Conservation (phyloP, 2,797 vertebrate species). For the Tokudaia muenninki region DNA sequence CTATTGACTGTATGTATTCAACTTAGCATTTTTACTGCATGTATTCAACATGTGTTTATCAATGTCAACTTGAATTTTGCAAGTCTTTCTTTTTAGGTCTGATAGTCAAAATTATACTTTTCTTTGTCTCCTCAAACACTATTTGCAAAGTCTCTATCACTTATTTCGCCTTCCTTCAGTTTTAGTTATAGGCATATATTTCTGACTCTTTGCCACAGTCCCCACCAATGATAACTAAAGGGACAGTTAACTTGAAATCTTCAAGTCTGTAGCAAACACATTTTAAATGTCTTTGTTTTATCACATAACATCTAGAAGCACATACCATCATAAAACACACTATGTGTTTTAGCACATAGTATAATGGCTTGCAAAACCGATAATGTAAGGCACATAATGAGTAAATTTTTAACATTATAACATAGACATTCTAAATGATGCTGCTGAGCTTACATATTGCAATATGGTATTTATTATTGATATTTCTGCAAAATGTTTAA, state of each 20-base stretch:
- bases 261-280: neutral
- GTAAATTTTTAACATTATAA: constrained; percentile 48
- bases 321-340: neutral
- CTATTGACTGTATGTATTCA: constrained; percentile 19
- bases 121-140: neutral
- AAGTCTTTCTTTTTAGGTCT: neutral
- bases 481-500: constrained; percentile 46
- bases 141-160: neutral
- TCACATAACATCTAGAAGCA: neutral
- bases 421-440: neutral
- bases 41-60: constrained; percentile 25
- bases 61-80: constrained; percentile 15
- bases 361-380: neutral
- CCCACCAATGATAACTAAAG: neutral
- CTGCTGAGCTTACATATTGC: neutral
- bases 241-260: constrained; percentile 32
- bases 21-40: neutral
- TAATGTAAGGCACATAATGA: neutral
- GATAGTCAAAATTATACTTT: neutral
- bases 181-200: neutral
- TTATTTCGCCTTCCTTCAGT: neutral
- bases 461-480: constrained; percentile 9
- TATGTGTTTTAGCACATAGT: neutral
- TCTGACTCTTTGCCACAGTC: neutral
- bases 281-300: neutral